Evolutionary conservation across 2,797 vertebrate genomes (phyloP), one percentile per base, ranked within the genome.

Genomic region (Sciurus vulgaris): DNA sequence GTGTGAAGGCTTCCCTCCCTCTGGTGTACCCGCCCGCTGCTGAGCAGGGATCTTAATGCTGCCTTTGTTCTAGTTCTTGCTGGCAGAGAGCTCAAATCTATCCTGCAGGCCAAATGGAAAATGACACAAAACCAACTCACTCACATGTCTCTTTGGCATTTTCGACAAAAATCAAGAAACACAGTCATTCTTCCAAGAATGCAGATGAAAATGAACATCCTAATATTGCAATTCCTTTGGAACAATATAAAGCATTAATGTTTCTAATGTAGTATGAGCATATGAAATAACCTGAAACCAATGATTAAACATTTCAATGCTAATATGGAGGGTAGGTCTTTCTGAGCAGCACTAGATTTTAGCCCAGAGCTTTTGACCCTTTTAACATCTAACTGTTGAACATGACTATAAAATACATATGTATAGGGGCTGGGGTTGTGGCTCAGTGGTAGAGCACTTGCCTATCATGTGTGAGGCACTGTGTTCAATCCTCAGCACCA

Each of bases 161-260:
- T 94, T 41, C 70, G 78, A 41, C 77, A 70, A 93, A 88, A 97
- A 63, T 47, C 0, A 4, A 76, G 24, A 65, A 4, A 89, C 85
- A 94, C 22, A 33, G 35, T 33, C 67, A 4, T 41, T 94, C 24
- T 89, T 47, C 35, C 72, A 56, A 10, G 15, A 91, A 72, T 8
- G 56, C 6, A 28, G 38, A 0, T 89, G 56, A 49, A 14, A 84
- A 67, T 47, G n/a, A 90, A 54, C 73, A 73, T 15, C 5, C 11
- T 38, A 24, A 2, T 26, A 2, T 7, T 76, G 35, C 15, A 35
- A 7, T 12, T 92, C 41, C 72, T 49, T 94, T 83, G 92, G 26
- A 35, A 7, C 22, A 70, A 33, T 30, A 30, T 77, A 38, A 10
- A 79, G 35, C 35, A 8, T 86, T 89, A 81, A 95, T 81, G 28